Conservation (phyloP, 2,797 vertebrate genomes). For the Poecilia picta region DNA sequence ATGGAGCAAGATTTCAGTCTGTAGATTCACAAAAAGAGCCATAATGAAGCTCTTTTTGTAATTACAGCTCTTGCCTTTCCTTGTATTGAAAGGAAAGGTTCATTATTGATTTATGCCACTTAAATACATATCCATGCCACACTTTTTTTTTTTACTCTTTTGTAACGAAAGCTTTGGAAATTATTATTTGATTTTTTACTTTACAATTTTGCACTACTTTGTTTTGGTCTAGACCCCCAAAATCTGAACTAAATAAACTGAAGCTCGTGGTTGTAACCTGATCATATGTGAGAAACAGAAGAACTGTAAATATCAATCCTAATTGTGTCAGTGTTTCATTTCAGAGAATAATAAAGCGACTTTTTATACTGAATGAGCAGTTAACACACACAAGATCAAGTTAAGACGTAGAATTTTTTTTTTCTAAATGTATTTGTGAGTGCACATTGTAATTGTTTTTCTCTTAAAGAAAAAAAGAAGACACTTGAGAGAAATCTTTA, state of each 20-base stretch:
- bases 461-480: background rate
- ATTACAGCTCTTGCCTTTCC: too few species aligned
- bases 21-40: background rate
- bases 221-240: background rate
- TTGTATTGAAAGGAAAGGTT: background rate
- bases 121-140: background rate
- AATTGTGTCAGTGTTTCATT: background rate
- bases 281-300: background rate
- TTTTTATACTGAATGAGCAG: slow-evolving; percentile 4
- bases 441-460: slow-evolving; percentile 20
- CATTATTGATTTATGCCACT: background rate
- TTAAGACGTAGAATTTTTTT: background rate
- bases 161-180: background rate
- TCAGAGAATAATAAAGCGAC: background rate
- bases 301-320: background rate
- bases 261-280: background rate
- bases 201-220: background rate
- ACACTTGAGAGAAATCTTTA: slow-evolving; percentile 11
- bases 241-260: background rate
- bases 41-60: background rate
- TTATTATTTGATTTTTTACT: background rate
- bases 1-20: background rate
- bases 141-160: background rate
- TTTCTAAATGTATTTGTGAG: background rate
- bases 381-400: background rate